A percentile compares a stretch with the other conserved stretches of the same genome.
Evolutionary conservation across 2,888 invertebrate genomes (phyloP).

Genomic region (Hydrotaea cyrtoneurina): DNA sequence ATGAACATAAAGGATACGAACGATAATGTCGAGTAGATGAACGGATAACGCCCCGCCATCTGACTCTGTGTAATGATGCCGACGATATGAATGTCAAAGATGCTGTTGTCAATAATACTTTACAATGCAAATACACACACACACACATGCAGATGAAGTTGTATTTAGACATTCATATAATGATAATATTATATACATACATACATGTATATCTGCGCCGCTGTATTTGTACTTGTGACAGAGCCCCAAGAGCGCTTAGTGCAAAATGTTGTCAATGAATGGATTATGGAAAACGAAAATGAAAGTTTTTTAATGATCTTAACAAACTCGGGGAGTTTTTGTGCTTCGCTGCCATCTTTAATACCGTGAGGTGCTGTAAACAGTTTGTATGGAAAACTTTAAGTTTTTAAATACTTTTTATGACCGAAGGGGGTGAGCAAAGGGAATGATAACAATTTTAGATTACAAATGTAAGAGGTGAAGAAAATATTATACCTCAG

Average conservation of each 20-base stretch:
- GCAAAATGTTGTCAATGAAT: too few species aligned
- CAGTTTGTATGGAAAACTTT: conserved; percentile 7
- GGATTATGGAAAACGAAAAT: conserved; percentile 4
- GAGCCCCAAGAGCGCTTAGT: too few species aligned
- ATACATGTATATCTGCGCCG: neutral
- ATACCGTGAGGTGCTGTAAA: conserved; percentile 44
- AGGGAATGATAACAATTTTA: neutral
- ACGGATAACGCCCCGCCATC: neutral
- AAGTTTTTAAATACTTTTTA: conserved; percentile 36
- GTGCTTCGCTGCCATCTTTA: conserved; percentile 26
- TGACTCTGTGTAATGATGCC: neutral
- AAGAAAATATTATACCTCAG: too few species aligned
- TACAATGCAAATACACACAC: neutral
- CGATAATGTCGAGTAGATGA: neutral
- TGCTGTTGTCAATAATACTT: conserved; percentile 19
- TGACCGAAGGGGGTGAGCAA: neutral
- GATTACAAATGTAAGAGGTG: too few species aligned
- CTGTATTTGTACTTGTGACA: neutral
- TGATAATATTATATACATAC: neutral
- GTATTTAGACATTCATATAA: too few species aligned
- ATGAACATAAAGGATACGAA: conserved; percentile 34
- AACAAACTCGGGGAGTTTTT: neutral
- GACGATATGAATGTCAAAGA: neutral
- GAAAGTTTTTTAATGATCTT: conserved; percentile 48
- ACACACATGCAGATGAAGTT: too few species aligned